Base-by-base conservation (phyloP, 1,140 invertebrate species). In the Parasteatoda tepidariorum region DNA sequence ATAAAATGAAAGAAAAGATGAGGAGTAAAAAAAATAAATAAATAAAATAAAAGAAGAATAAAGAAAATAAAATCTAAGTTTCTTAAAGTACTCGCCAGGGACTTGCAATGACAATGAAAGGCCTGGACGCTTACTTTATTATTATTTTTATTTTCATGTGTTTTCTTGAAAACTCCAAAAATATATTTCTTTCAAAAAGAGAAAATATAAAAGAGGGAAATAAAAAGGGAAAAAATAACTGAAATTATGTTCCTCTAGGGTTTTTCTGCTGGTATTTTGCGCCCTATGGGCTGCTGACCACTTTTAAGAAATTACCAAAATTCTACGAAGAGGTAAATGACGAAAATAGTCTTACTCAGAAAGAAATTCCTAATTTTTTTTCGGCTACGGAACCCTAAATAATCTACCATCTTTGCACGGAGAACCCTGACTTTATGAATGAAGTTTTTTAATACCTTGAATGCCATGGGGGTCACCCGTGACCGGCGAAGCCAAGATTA, bases 31-130 rank as follows among this genome's bases (percentile, higher is more conserved):
- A 9, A 48, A 48, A 48, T 18, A 48, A 7, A 48, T 18, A 62
- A 62, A 62, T 24, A 18, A 62, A 3, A 62, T 11, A 28, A 15
- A 33, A 54, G 26, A 48, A 48, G 7, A 34, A 41, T 54, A 78
- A 64, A 78, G 34, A 66, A 62, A 62, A 78, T 54, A 64, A 78
- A 78, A 78, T 66, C 62, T 78, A 67, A 67, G 74, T 78, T 66
- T 34, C n/a, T 66, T 78, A 66, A 78, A 78, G 61, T 15, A 38
- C 34, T 38, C 74, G 41, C 33, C 11, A 64, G 74, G 34, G 59
- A 41, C 62, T 26, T n/a, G n/a, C 48, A 55, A 78, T 66, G 74
- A 78, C 74, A 78, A 78, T 66, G 62, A 66, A 75, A 57, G 70
- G 70, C 59, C 59, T 57, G n/a, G n/a, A n/a, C n/a, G n/a, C n/a